A percentile compares a stretch with the other conserved stretches of the same genome.
These are phyloP conservation scores for Chrysocyon brachyurus DNA, from an alignment of 2,797 vertebrate genomes.

Conservation along the genomic window DNA sequence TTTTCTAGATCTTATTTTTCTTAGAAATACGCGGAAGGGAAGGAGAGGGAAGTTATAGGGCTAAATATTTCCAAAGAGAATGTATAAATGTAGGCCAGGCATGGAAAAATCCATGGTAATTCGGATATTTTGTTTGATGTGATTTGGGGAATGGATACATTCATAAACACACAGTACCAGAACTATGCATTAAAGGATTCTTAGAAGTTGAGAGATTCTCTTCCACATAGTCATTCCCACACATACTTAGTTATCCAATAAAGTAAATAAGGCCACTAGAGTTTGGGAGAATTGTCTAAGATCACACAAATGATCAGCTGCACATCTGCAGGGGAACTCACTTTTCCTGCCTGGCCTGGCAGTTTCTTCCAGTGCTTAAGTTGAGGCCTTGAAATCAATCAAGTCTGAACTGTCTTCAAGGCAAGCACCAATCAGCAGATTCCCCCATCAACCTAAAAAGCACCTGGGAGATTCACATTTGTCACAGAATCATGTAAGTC, in stretches of 20 bases:
- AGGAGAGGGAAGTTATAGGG: accelerated
- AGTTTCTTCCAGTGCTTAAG: neutral
- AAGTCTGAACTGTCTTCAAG: constrained; percentile 31
- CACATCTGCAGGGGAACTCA: neutral
- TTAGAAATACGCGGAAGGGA: neutral
- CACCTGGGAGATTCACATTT: constrained; percentile 5
- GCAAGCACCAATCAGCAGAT: neutral
- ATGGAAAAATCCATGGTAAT: neutral
- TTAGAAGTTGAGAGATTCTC: neutral
- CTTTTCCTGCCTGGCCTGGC: neutral
- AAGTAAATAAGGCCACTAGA: neutral
- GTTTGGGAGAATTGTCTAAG: neutral
- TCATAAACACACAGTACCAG: neutral
- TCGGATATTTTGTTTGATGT: neutral
- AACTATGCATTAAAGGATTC: neutral
- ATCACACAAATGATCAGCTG: neutral
- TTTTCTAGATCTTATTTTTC: neutral
- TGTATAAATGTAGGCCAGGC: neutral
- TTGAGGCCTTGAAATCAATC: constrained; percentile 35
- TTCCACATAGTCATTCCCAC: neutral
- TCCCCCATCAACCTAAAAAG: neutral
- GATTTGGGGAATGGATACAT: neutral
- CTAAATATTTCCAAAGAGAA: neutral
- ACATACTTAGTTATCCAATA: neutral
- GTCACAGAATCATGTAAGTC: neutral